Conservation (phyloP, 2,113 vertebrate species). For the Heptranchias perlo region DNA sequence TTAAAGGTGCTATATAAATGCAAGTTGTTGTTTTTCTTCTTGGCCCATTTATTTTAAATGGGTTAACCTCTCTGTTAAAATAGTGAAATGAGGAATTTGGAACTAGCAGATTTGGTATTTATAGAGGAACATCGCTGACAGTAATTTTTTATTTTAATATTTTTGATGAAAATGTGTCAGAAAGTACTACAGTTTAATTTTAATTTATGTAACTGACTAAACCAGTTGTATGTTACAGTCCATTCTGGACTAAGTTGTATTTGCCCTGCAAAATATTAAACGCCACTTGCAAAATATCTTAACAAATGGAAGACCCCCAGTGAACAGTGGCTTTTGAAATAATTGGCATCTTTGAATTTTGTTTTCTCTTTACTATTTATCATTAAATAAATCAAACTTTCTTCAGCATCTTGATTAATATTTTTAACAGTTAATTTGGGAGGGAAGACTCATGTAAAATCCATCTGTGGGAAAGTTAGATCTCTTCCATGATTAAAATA, state of each 20-base stretch:
- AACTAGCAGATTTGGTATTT: not conserved
- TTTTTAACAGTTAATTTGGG: not conserved
- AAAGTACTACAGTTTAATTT: not conserved
- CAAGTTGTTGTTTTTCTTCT: not conserved
- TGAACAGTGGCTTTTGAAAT: not conserved
- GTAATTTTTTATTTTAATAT: not conserved
- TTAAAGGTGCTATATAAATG: not conserved
- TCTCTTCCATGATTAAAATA: not conserved
- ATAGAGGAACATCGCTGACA: not conserved
- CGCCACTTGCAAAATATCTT: not conserved
- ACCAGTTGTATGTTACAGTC: not conserved
- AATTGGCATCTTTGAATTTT: not conserved
- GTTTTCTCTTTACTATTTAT: not conserved
- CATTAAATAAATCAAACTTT: not conserved
- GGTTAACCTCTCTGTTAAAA: not conserved
- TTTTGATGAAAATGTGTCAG: not conserved
- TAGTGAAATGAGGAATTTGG: not conserved
- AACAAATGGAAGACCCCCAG: not conserved
- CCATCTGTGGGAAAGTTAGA: not conserved
- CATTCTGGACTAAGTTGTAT: not conserved
- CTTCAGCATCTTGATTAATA: not conserved
- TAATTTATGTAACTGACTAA: not conserved
- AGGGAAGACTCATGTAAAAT: not conserved
- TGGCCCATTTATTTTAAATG: not conserved
- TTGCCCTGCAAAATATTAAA: not conserved